Evolutionary conservation across 1,140 invertebrate genomes (phyloP).

Genomic region (Phenacoccus solenopsis): DNA sequence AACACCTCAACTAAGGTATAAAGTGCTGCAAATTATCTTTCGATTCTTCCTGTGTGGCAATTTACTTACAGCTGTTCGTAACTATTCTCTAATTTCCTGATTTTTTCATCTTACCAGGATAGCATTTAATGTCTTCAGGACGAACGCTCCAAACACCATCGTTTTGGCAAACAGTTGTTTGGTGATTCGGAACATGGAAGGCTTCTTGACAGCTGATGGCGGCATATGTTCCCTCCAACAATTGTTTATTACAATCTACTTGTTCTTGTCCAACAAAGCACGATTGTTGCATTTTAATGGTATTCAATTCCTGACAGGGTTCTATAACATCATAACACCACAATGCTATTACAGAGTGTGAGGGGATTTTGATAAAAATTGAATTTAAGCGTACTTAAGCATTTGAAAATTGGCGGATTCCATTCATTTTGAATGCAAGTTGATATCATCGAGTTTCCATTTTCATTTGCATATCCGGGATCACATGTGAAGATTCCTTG

Average conservation of each 20-base stretch:
- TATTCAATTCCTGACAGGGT: neutral
- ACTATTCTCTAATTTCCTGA: too few relatives aligned
- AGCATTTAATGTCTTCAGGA: neutral
- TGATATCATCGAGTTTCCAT: neutral
- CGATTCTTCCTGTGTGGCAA: too few relatives aligned
- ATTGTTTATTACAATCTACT: neutral
- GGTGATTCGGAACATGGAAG: neutral
- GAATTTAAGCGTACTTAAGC: neutral
- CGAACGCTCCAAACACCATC: neutral
- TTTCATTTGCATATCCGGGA: neutral
- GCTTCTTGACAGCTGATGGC: neutral
- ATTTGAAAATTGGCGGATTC: neutral
- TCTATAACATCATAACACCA: too few relatives aligned
- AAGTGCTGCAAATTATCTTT: too few relatives aligned
- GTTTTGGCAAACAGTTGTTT: neutral
- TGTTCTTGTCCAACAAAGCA: neutral
- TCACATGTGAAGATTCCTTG: neutral
- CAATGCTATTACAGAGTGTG: too few relatives aligned
- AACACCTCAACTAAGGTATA: too few relatives aligned
- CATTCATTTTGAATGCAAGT: neutral
- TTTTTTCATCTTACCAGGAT: neutral
- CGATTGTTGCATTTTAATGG: neutral
- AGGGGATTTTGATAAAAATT: too few relatives aligned
- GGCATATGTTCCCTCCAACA: neutral
- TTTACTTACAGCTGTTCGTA: too few relatives aligned